Percentiles rank a stretch among this genome's conserved stretches.
Evolutionary conservation across 2,888 invertebrate species (phyloP).

Genomic region (Neoscelio sp.): DNA sequence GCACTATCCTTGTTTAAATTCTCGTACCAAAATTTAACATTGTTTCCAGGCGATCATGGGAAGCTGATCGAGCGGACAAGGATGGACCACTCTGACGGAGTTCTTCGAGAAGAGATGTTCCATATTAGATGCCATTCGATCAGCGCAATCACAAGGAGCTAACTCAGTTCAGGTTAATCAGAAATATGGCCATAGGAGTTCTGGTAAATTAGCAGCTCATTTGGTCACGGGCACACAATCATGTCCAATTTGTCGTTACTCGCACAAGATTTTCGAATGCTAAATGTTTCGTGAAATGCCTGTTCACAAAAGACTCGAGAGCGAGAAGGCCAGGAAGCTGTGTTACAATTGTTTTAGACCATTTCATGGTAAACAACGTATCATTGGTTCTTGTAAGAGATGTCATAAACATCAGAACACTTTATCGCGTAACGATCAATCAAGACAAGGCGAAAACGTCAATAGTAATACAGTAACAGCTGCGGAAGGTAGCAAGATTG

Average conservation of each 20-base stretch:
- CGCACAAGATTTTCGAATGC: constrained; percentile 24
- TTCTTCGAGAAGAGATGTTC: constrained; percentile 13
- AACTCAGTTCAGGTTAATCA: no score
- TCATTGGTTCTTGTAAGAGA: neutral
- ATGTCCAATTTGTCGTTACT: constrained; percentile 19
- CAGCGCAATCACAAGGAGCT: no score
- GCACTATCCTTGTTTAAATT: constrained; percentile 20
- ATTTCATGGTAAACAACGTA: constrained; percentile 1
- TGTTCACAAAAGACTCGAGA: no score
- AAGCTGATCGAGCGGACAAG: constrained; percentile 8
- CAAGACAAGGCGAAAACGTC: neutral
- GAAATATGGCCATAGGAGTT: neutral
- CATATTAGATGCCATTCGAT: neutral
- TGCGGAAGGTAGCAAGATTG: neutral
- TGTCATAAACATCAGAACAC: constrained; percentile 3
- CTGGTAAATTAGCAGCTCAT: neutral
- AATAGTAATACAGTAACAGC: constrained; percentile 6
- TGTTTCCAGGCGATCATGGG: constrained; percentile 15
- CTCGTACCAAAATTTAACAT: constrained; percentile 20
- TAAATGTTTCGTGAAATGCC: no score
- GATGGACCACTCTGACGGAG: neutral
- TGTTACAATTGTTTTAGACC: no score
- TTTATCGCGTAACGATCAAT: neutral
- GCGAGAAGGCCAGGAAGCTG: no score
- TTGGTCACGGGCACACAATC: neutral